Evolutionary conservation across 2,888 invertebrate species (phyloP).

Genomic region (Synergus umbraculus): DNA sequence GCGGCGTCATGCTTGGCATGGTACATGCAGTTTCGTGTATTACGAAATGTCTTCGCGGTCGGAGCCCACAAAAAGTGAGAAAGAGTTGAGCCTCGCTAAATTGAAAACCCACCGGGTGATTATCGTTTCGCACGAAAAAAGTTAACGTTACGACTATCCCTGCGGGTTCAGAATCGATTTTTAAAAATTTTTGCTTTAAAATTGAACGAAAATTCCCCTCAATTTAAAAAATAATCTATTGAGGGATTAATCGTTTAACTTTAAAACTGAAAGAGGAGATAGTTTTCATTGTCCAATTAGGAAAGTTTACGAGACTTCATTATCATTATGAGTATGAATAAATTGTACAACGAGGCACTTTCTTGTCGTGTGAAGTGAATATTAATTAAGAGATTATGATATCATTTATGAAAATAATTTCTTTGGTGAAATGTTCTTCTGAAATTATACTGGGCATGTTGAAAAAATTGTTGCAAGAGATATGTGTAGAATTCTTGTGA

Average conservation of each 20-base stretch:
- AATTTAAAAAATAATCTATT: background rate
- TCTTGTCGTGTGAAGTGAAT: background rate
- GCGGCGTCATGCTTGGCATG: slow-evolving; percentile 55
- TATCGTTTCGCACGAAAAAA: background rate
- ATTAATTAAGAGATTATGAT: background rate
- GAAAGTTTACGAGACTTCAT: background rate
- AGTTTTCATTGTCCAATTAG: background rate
- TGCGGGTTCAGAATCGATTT: background rate
- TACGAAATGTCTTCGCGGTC: slow-evolving; percentile 53
- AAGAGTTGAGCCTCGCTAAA: slow-evolving; percentile 7
- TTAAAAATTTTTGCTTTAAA: background rate
- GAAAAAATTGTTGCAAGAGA: too few species aligned
- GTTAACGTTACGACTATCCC: background rate
- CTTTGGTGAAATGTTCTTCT: too few species aligned
- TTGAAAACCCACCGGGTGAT: background rate
- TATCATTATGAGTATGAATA: slow-evolving; percentile 4
- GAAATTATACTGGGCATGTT: too few species aligned
- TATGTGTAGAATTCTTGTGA: background rate
- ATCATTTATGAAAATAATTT: background rate
- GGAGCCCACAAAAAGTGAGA: slow-evolving; percentile 13
- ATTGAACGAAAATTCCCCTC: background rate
- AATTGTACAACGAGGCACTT: background rate
- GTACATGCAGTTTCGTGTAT: slow-evolving; percentile 55
- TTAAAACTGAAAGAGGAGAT: background rate
- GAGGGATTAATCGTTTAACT: background rate